Conservation (phyloP, 2,113 vertebrate species). For the Tricholaema leucomelas region DNA sequence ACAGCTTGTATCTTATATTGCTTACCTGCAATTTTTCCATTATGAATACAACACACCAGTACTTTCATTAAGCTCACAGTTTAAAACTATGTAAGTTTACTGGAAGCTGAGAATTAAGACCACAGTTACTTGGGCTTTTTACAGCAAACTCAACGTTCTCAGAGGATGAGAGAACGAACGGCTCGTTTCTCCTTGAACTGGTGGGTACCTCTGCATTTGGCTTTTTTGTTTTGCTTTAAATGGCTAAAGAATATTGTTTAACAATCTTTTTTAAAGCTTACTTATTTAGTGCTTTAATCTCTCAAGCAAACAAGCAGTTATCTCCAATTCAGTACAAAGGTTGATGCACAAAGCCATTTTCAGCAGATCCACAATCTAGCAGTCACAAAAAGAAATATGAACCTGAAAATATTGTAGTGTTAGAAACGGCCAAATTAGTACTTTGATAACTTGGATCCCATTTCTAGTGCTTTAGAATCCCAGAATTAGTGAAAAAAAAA, state of each 20-base stretch:
- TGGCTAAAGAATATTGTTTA: neutral
- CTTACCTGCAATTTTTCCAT: neutral
- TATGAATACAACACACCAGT: neutral
- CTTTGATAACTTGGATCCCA: neutral
- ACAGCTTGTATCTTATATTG: neutral
- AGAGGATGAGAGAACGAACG: neutral
- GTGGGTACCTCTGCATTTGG: neutral
- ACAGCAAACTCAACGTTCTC: neutral
- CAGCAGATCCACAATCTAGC: neutral
- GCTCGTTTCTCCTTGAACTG: neutral
- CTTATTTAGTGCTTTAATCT: slow-evolving; percentile 5
- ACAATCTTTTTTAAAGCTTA: neutral
- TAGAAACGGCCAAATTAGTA: neutral
- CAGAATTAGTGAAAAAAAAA: neutral
- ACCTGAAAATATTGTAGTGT: neutral
- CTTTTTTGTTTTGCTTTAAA: neutral
- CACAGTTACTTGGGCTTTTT: neutral
- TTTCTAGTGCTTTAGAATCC: neutral
- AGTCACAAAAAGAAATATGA: neutral
- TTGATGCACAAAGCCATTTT: neutral
- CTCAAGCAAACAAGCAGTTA: neutral
- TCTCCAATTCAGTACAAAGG: slow-evolving; percentile 21
- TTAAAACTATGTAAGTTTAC: neutral
- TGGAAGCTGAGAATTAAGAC: neutral
- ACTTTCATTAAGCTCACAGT: neutral